A percentile compares a stretch with the other conserved stretches of the same genome.
Conservation (phyloP, 2,797 vertebrate genomes). For the Propithecus perrieri region DNA sequence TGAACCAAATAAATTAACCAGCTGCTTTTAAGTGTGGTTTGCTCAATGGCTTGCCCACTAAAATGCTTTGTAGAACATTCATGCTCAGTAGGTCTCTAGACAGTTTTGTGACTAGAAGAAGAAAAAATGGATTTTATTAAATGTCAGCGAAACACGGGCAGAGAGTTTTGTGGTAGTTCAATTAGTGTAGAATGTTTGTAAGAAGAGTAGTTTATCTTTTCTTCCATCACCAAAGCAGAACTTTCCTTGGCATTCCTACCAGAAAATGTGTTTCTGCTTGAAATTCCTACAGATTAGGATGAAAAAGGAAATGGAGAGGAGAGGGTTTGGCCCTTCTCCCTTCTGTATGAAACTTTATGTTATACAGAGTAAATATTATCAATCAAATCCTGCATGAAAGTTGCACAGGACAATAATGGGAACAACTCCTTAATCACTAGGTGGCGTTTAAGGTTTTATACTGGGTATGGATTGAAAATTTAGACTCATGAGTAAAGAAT, state of each 20-base stretch:
- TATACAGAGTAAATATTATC: not conserved
- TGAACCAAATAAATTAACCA: slow-evolving; percentile 79
- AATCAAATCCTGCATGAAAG: not conserved
- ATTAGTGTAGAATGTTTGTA: slow-evolving; percentile 55
- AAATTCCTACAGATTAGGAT: slow-evolving; percentile 36
- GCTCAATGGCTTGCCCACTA: slow-evolving; percentile 39
- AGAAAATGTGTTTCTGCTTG: not conserved
- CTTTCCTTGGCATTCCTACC: slow-evolving; percentile 43
- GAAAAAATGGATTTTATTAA: slow-evolving; percentile 71
- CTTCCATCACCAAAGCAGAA: not conserved
- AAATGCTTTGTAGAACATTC: slow-evolving; percentile 65
- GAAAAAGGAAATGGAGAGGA: not conserved
- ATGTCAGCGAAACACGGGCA: slow-evolving; percentile 55
- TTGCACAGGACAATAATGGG: not conserved
- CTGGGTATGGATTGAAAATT: not conserved
- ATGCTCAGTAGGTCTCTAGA: slow-evolving; percentile 58
- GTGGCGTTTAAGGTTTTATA: not conserved
- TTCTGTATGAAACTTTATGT: not conserved
- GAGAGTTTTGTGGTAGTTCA: slow-evolving; percentile 65
- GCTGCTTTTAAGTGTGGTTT: slow-evolving; percentile 71
- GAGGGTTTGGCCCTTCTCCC: not conserved
- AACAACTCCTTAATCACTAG: not conserved
- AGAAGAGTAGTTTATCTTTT: slow-evolving; percentile 35
- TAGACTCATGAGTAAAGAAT: not conserved
- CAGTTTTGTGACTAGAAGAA: slow-evolving; percentile 68